A percentile compares a stretch with the other conserved stretches of the same genome.
Evolutionary conservation across 2,113 vertebrate species (phyloP).

Genomic region (Struthidea cinerea): DNA sequence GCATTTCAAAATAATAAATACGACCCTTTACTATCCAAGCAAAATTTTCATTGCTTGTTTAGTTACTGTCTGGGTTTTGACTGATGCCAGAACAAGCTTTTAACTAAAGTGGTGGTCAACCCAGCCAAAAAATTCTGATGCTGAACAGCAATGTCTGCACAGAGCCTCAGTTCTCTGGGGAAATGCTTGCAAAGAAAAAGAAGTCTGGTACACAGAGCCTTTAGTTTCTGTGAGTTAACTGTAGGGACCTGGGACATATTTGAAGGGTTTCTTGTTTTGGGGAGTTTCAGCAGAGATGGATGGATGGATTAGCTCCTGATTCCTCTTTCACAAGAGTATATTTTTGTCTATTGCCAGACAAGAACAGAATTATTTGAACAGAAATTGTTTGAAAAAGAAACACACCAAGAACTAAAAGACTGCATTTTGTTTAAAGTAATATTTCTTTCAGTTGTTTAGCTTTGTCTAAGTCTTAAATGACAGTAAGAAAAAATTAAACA

Average conservation of each 20-base stretch:
- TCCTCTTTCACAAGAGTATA: not conserved
- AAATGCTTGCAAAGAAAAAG: not conserved
- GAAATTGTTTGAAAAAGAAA: not conserved
- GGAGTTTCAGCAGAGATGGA: not conserved
- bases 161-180: not conserved
- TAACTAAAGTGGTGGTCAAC: not conserved
- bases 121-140: not conserved
- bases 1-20: not conserved
- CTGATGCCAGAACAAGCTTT: not conserved
- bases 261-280: not conserved
- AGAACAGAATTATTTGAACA: not conserved
- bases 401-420: not conserved
- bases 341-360: not conserved
- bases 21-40: not conserved
- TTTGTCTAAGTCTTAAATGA: not conserved
- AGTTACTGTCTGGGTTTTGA: not conserved
- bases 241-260: not conserved
- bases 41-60: not conserved
- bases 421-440: not conserved
- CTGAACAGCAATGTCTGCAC: not conserved
- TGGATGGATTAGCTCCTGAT: not conserved
- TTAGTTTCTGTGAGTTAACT: not conserved
- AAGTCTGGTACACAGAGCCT: not conserved
- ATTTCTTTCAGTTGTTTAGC: not conserved
- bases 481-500: not conserved